Base-by-base conservation (phyloP, 1,140 invertebrate species). In the Plodia interpunctella region DNA sequence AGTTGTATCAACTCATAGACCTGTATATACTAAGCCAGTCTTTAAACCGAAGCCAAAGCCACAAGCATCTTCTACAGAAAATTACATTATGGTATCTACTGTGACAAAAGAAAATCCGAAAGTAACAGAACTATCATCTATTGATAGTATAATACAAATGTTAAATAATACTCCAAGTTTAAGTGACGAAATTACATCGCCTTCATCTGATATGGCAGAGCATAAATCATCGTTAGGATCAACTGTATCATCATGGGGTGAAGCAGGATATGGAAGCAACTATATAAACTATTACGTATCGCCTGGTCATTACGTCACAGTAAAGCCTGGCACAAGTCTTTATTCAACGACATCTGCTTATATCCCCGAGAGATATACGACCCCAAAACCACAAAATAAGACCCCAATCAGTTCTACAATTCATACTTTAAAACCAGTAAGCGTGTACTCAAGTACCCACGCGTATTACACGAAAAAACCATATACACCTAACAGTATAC, bases 141-240 rank as follows among this genome's bases (percentile, higher is more conserved):
- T 92, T 56, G 82, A 92, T 55, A 91, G 90, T 18, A 94, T 94
- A 9, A 93, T 94, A 57, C 91, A 93, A 28, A 93, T 94, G 76
- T 71, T 94, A 13, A 94, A 94, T 17, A 84, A 79, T 49, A 85
- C 84, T 32, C 78, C 82, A 28, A 87, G 80, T 67, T 69, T 85
- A 64, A 82, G 76, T 58, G 81, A 84, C 53, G 76, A 78, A 28
- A 57, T 74, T 0, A 87, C 80, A 49, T 76, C 80, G 15, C 70
- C 81, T 32, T 65, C 79, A 18, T 55, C 74, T 10, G 76, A 80
- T 58, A 44, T 68, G 20, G 68, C 79, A 60, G 83, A 89, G 64
- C 87, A 77, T 0, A 89, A 89, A 66, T 83, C 87, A n/a, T 87
- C 86, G 21, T 79, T 80, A 49, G 51, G 56, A 17, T 74, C 70